Evolutionary conservation across 2,888 invertebrate species (phyloP), one percentile per base, ranked within the genome.

Genomic region (Meteorus colon): DNA sequence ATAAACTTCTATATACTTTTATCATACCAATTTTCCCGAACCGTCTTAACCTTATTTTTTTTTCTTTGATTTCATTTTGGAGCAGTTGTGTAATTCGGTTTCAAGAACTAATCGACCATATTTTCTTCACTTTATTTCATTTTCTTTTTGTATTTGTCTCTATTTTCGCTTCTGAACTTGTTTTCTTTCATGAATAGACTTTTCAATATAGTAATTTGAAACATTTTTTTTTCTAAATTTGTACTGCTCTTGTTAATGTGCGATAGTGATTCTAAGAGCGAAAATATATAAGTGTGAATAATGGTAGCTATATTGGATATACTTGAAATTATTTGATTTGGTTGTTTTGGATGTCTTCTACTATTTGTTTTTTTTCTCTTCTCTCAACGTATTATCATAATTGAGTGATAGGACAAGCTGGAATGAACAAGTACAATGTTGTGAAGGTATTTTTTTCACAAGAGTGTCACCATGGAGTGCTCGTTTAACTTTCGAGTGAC

Each of bases 1-100:
- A 51, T 45, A 6, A 48, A 2, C 16, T 48, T n/a, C 5, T 4
- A 48, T 48, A n/a, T 48, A 41, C 45, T 69, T 60, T 68, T 41
- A 59, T 65, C 55, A 67, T 68, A 66, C 51, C 27, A 37, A 73
- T 62, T 59, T 72, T 62, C 41, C 65, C 66, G 27, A 71, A 41
- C 70, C 31, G 45, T 48, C 31, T n/a, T 1, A 55, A 24, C 12
- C 12, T 24, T 55, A 5, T 55, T 55, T n/a, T 19, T 12, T 2
- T 41, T 12, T 10, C 12, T 41, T 41, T 41, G 12, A 4, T 16
- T 27, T 27, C 60, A 60, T 27, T 27, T 27, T 48, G 2, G 27
- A 70, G 59, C 59, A 55, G 41, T 72, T 63, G 71, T 72, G 41
- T 48, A 62, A 63, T 6, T 59, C 8, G 27, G 62, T 62, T 59